Evolutionary conservation across 2,797 vertebrate species (phyloP).

Genomic region (Aselliscus stoliczkanus): DNA sequence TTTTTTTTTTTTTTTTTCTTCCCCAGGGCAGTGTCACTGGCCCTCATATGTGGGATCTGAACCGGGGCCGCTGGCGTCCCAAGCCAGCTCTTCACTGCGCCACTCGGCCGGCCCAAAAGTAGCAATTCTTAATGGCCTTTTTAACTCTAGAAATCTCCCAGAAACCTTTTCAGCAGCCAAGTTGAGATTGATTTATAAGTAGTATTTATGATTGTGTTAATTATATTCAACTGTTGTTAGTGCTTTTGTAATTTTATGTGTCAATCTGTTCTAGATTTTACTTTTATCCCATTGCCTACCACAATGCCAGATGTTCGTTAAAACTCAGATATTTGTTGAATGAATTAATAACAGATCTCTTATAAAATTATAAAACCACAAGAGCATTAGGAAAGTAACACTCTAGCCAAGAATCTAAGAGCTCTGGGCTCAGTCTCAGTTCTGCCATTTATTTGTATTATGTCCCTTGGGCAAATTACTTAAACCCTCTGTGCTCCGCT

Average conservation of each 20-base stretch:
- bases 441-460: background rate
- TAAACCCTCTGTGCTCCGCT: background rate
- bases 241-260: slow-evolving; percentile 25
- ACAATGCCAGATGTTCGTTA: slow-evolving; percentile 1
- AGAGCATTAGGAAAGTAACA: background rate
- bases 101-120: too few relatives aligned
- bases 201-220: slow-evolving; percentile 6
- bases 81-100: too few relatives aligned
- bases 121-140: background rate
- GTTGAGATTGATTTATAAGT: slow-evolving; percentile 27
- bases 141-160: background rate
- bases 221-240: slow-evolving; percentile 7
- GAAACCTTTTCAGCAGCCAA: slow-evolving; percentile 16
- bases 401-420: background rate
- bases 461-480: background rate
- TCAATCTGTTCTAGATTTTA: background rate
- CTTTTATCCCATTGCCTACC: background rate
- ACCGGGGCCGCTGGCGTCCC: too few relatives aligned
- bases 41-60: too few relatives aligned
- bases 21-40: too few relatives aligned
- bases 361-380: slow-evolving; percentile 16
- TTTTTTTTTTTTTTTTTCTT: too few relatives aligned
- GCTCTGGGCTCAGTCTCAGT: background rate
- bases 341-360: background rate
- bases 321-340: background rate